Conservation (phyloP, 1,140 invertebrate genomes). For the Mycetomoellerius zeteki region DNA sequence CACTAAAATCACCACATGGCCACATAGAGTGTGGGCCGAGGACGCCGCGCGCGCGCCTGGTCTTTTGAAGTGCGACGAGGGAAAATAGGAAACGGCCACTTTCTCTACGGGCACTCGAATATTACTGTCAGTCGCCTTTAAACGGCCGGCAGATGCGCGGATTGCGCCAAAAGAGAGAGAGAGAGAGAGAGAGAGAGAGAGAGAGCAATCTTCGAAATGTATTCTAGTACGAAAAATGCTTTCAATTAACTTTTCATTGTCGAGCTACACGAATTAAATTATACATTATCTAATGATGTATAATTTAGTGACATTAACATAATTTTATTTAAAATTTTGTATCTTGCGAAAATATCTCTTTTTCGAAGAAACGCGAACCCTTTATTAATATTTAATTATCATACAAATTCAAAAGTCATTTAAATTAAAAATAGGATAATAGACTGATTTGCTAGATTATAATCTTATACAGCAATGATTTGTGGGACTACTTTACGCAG, state of each 20-base stretch:
- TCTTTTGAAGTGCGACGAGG: slow-evolving; percentile 73
- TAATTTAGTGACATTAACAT: not conserved
- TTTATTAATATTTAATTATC: slow-evolving; percentile 14
- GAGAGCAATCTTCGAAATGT: not conserved
- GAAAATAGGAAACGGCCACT: slow-evolving; percentile 73
- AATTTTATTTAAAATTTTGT: not conserved
- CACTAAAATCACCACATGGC: slow-evolving; percentile 78
- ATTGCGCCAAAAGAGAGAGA: not conserved
- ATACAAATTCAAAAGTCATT: not conserved
- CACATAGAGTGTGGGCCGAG: slow-evolving; percentile 38
- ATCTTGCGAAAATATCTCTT: slow-evolving; percentile 1
- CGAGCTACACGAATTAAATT: not conserved
- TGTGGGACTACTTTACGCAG: not conserved
- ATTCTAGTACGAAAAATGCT: not conserved
- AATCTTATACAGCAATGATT: not conserved
- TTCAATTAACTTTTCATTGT: slow-evolving; percentile 5
- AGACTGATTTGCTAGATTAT: not conserved
- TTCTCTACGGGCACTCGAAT: slow-evolving; percentile 71
- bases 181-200: not conserved
- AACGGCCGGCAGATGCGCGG: slow-evolving; percentile 64
- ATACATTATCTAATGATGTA: not conserved
- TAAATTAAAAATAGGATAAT: slow-evolving; percentile 17
- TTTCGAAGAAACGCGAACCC: not conserved
- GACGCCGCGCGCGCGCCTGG: slow-evolving; percentile 50
- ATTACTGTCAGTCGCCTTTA: slow-evolving; percentile 66